phyloP scores from a whole-genome alignment of 1,140 invertebrate species.

The Habropoda laboriosa region DNA sequence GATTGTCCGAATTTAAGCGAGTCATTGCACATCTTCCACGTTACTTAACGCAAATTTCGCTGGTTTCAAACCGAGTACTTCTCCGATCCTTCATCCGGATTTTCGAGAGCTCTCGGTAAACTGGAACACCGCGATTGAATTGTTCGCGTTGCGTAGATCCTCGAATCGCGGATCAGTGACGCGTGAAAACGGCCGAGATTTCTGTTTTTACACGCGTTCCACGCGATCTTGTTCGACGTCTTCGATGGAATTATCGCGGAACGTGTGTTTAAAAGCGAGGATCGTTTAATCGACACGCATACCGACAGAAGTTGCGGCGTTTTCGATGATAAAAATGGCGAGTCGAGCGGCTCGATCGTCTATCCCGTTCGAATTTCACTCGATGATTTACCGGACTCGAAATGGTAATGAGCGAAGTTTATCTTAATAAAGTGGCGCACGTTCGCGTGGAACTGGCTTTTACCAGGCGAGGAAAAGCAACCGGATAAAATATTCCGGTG shows the following conservation, averaged over 20 bases:
- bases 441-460: not conserved
- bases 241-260: not conserved
- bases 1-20: too few relatives aligned
- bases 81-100: too few relatives aligned
- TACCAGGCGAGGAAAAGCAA: not conserved
- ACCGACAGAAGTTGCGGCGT: not conserved
- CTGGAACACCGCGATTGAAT: not conserved
- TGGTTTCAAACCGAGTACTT: too few relatives aligned
- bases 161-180: not conserved
- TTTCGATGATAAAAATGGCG: not conserved
- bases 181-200: slow-evolving; percentile 33
- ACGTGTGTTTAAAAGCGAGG: not conserved
- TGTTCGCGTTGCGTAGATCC: not conserved
- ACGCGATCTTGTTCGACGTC: not conserved
- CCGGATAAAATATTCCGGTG: not conserved
- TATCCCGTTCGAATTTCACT: slow-evolving; percentile 22
- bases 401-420: not conserved
- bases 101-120: not conserved
- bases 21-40: too few relatives aligned
- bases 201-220: not conserved
- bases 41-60: too few relatives aligned
- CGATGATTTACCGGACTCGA: not conserved
- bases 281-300: not conserved
- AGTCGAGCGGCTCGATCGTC: not conserved
- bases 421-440: not conserved